phyloP scores from a whole-genome alignment of 2,888 invertebrate genomes.

The Panopea generosa region DNA sequence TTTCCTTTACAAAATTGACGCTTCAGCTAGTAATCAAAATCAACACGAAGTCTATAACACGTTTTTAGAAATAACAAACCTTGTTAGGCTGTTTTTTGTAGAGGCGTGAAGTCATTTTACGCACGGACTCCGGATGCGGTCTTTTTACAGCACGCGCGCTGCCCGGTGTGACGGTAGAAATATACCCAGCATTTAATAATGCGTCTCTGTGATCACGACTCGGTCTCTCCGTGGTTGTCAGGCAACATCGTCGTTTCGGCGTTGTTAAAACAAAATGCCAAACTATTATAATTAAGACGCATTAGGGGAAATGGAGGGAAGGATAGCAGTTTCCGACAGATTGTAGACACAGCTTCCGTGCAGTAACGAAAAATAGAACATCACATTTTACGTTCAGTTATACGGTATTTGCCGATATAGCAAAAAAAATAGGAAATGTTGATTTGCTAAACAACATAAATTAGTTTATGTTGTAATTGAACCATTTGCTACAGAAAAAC shows the following conservation, averaged over 20 bases:
- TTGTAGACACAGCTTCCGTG: constrained; percentile 38
- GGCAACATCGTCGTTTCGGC: constrained; percentile 34
- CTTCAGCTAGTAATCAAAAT: no score
- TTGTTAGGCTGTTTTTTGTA: neutral
- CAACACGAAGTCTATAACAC: no score
- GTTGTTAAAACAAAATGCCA: constrained; percentile 27
- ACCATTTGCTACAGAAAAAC: constrained; percentile 47
- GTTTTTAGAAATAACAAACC: no score
- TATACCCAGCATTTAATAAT: constrained; percentile 63
- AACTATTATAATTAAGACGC: constrained; percentile 50
- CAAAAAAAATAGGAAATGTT: constrained; percentile 30
- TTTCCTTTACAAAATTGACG: no score
- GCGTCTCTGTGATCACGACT: constrained; percentile 42
- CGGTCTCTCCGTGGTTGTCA: constrained; percentile 54
- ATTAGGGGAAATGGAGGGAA: constrained; percentile 52
- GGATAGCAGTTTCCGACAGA: constrained; percentile 45
- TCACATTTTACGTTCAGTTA: constrained; percentile 33
- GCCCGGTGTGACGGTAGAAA: constrained; percentile 63
- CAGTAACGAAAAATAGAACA: constrained; percentile 23
- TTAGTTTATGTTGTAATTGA: constrained; percentile 33
- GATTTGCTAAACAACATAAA: constrained; percentile 37
- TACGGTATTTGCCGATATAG: constrained; percentile 41
- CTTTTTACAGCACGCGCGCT: constrained; percentile 50
- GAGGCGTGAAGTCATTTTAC: constrained; percentile 11
- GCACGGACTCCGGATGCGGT: constrained; percentile 40